A percentile compares a stretch with the other conserved stretches of the same genome.
Conservation (phyloP, 2,888 invertebrate genomes). For the Tortrix viridana region DNA sequence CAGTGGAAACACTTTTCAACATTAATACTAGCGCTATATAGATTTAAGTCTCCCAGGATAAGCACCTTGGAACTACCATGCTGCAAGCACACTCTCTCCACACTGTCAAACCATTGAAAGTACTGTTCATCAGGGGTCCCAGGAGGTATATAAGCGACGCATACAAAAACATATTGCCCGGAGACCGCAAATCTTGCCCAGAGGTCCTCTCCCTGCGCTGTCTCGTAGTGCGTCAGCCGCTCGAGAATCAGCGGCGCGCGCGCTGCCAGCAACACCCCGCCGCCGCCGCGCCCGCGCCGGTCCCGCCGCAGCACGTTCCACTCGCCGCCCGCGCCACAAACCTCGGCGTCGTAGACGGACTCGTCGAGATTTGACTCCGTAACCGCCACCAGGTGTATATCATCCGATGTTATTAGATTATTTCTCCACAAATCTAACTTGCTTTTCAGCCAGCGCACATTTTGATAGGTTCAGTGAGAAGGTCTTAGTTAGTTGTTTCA, state of each 20-base stretch:
- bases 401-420: slow-evolving; percentile 1
- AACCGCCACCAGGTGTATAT: slow-evolving; percentile 2
- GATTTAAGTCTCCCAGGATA: slow-evolving; percentile 8
- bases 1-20: not conserved
- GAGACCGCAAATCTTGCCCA: not conserved
- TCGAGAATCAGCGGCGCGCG: not conserved
- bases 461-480: not conserved
- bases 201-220: not conserved
- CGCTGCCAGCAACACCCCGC: not conserved
- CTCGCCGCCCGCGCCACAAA: not conserved
- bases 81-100: not conserved
- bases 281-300: slow-evolving; percentile 2
- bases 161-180: too few relatives aligned
- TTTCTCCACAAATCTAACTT: not conserved
- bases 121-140: too few relatives aligned
- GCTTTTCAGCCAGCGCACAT: slow-evolving; percentile 1
- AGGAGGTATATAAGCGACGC: too few relatives aligned
- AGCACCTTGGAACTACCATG: not conserved
- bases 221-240: not conserved
- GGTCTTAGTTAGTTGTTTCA: not conserved
- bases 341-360: slow-evolving; percentile 1
- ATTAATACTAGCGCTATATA: slow-evolving; percentile 8
- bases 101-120: slow-evolving; percentile 10
- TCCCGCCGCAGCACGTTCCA: not conserved
- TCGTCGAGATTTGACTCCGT: slow-evolving; percentile 6